Base-by-base conservation (phyloP, 2,797 vertebrate species). In the Heliangelus exortis region DNA sequence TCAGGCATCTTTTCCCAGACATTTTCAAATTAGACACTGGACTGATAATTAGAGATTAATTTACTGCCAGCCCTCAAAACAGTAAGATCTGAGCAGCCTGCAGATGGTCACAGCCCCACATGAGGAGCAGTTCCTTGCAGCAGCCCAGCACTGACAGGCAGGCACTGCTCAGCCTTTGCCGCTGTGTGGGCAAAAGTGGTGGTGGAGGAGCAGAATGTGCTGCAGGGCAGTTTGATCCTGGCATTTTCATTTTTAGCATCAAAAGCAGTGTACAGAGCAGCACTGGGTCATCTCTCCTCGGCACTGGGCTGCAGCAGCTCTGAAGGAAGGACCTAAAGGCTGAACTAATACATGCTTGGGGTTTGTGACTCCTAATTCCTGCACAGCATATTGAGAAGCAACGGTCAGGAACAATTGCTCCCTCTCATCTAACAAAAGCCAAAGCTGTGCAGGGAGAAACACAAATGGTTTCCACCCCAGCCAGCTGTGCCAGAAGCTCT, bases 151-250 rank as follows among this genome's bases (percentile, higher is more conserved):
- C 13, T 15, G 68, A 29, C 23, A 31, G 33, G 29, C 53, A 22
- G 21, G 45, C n/a, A 5, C 0, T 17, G 61, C 57, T 29, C 66
- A 81, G 54, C 58, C 57, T 14, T 65, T 47, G 62, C 69, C 48
- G 3, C 33, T 5, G 43, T 6, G 1, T 2, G 59, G 57, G 58
- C 45, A 74, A 2, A 9, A 12, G 34, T 3, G 7, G 12, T 0
- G 12, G 6, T 5, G 19, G 1, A 39, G 66, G 78, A 43, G 28
- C 19, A 75, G 36, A 12, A n/a, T 7, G 39, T 80, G 55, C 59
- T 50, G 31, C 17, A 10, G 26, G 28, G 29, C 79, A 21, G 6
- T 21, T 26, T 13, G 33, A 18, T 28, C 58, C 55, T 81, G 71
- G 12, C 25, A 22, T 5, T 62, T 55, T 12, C 47, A 62, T 15